These are phyloP conservation scores for Drosophila villosipedis DNA, from an alignment of 2,888 invertebrate genomes.

Conservation along the genomic window DNA sequence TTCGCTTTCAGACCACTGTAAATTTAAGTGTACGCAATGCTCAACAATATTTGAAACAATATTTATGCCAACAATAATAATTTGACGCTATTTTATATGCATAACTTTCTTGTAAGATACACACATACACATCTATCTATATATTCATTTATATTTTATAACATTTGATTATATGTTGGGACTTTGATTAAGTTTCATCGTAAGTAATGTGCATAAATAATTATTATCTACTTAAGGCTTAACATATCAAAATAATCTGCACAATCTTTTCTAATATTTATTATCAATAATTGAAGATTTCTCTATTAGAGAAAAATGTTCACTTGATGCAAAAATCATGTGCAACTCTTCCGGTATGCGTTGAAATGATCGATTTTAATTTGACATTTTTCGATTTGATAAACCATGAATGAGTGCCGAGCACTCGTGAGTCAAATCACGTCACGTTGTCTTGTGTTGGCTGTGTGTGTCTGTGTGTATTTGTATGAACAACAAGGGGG, in stretches of 20 bases:
- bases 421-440: conserved; percentile 37
- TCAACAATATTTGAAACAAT: background rate
- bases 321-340: background rate
- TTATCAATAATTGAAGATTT: background rate
- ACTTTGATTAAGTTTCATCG: background rate
- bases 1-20: background rate
- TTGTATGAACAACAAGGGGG: background rate
- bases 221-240: background rate
- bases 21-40: conserved; percentile 7
- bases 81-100: conserved; percentile 50
- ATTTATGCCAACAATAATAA: conserved; percentile 10
- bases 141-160: conserved; percentile 3
- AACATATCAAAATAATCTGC: background rate
- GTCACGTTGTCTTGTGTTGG: conserved; percentile 18
- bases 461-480: background rate
- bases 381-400: background rate
- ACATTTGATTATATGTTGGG: background rate
- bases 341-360: background rate
- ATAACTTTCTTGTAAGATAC: background rate
- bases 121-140: background rate
- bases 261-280: background rate
- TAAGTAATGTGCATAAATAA: conserved; percentile 1
- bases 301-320: too few species aligned
- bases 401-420: conserved; percentile 11
- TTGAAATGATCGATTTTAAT: background rate